Base-by-base conservation (phyloP, 2,888 invertebrate species). In the Phytoseiulus persimilis region DNA sequence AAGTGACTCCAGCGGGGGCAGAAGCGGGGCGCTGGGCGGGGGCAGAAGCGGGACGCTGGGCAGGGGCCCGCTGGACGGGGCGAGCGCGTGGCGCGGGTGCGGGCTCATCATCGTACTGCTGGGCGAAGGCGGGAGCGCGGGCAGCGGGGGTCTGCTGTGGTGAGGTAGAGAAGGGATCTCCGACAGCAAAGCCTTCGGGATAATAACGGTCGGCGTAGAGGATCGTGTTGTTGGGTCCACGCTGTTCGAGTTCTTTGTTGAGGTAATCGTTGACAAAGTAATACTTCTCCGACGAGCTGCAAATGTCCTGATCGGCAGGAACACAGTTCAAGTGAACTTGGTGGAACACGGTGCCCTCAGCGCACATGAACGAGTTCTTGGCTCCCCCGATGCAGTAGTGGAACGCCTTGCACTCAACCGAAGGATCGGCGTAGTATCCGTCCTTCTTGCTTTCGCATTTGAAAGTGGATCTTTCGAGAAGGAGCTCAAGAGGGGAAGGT, bases 181-280 rank as follows among this genome's bases (percentile, higher is more conserved):
- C 91, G 2, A 90, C 83, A 31, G 89, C 90, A 84, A 91, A 91
- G 45, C 91, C 91, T 31, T 92, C 92, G 2, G 92, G 92, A 89
- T 91, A 92, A 91, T 92, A 93, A 9, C 93, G 91, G 90, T 93
- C 92, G 31, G 92, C 92, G 91, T 93, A 93, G 33, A 91, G 91
- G 65, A 92, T 90, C 11, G 92, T 92, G 89, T 92, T 92, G 91
- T 92, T 91, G 39, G 91, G 91, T 9, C 92, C 92, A 83, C 91
- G 91, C 31, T 91, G 90, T 84, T 91, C 91, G 31, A 91, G 84
- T 39, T 87, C 96, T 92, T 96, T 95, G 94, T 97, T 97, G 33
- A 97, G 94, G 93, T 96, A 97, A 91, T 97, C 97, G 93, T 97
- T 97, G 91, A 97, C 96, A 92, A 97, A 96, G 93, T 97, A 96